These are phyloP conservation scores for Procambarus clarkii DNA, from an alignment of 1,140 invertebrate species.

Conservation along the genomic window DNA sequence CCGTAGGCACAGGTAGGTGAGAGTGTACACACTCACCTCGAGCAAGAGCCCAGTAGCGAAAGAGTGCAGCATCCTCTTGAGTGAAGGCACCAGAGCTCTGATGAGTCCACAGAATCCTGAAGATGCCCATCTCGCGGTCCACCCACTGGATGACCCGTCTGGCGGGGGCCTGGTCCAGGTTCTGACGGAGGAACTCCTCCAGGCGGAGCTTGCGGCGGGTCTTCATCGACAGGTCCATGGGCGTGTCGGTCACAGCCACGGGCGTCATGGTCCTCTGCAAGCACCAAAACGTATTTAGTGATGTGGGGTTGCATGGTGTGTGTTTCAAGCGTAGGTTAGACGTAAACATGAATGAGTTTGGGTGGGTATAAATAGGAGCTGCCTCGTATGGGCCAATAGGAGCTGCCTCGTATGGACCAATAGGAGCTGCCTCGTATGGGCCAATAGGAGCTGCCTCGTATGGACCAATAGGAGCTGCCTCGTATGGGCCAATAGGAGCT, in stretches of 20 bases:
- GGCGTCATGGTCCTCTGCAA: conserved; percentile 19
- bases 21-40: conserved; percentile 39
- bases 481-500: too few species aligned
- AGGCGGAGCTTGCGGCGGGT: conserved; percentile 57
- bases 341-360: too few species aligned
- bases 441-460: too few species aligned
- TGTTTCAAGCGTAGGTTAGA: too few species aligned
- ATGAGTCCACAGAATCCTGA: conserved; percentile 69
- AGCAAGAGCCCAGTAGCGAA: conserved; percentile 69
- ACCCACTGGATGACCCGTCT: conserved; percentile 69
- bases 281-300: not conserved
- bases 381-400: too few species aligned
- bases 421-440: too few species aligned
- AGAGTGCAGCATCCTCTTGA: conserved; percentile 68
- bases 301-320: too few species aligned
- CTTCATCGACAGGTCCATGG: conserved; percentile 67
- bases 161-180: conserved; percentile 68
- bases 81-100: conserved; percentile 69
- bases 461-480: too few species aligned
- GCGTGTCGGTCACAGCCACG: not conserved
- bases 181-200: conserved; percentile 66
- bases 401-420: too few species aligned
- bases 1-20: too few species aligned
- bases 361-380: too few species aligned
- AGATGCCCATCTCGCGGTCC: conserved; percentile 51